Conservation (phyloP, 2,888 invertebrate species). For the Eueremaeus valkanovi region DNA sequence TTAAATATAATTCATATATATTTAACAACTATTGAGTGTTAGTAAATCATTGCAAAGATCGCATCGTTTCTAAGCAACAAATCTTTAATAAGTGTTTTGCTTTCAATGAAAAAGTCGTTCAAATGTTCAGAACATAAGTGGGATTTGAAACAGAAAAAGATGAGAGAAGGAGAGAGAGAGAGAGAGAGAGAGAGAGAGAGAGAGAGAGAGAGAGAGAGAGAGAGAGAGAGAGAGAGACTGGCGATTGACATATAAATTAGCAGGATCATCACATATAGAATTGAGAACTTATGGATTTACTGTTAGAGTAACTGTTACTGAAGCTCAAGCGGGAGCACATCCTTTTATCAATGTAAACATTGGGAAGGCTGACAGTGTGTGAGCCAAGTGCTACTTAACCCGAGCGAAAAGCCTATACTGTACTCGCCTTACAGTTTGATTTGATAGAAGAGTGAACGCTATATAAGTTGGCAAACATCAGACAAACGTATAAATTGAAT, state of each 20-base stretch:
- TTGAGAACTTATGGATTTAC: background rate
- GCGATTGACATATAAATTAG: background rate
- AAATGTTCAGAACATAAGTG: slow-evolving; percentile 18
- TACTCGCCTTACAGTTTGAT: no score
- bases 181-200: slow-evolving; percentile 6
- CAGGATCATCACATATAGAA: slow-evolving; percentile 4
- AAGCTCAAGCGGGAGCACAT: no score
- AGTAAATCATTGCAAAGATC: no score
- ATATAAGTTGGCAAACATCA: background rate
- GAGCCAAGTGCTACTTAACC: slow-evolving; percentile 37
- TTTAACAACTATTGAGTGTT: no score
- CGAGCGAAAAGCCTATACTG: background rate
- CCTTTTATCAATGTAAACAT: slow-evolving; percentile 45
- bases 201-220: background rate
- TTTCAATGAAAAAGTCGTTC: slow-evolving; percentile 7
- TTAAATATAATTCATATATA: background rate
- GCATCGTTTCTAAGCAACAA: slow-evolving; percentile 26
- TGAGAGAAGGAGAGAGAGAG: background rate
- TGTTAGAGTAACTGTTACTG: slow-evolving; percentile 19
- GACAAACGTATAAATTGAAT: background rate
- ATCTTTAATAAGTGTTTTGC: slow-evolving; percentile 28
- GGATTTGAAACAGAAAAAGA: background rate
- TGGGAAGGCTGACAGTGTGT: background rate
- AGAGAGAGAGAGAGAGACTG: background rate
- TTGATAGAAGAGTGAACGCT: background rate